These are phyloP conservation scores for Nomia melanderi DNA, from an alignment of 1,140 invertebrate genomes.

Conservation along the genomic window DNA sequence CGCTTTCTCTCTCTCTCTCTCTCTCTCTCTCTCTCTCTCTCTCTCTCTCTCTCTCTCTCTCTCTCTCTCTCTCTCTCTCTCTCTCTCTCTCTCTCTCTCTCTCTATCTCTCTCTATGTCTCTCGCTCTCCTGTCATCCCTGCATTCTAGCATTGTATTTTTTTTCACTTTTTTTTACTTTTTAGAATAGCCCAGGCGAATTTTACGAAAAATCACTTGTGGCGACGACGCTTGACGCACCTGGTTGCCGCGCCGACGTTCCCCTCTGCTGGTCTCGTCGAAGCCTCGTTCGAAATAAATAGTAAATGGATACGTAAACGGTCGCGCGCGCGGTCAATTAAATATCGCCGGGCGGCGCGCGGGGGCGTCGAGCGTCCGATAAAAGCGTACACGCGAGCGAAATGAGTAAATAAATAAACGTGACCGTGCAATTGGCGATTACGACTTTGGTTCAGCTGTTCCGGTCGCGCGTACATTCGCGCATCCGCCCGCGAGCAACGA, in stretches of 20 bases:
- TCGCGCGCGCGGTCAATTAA: background rate
- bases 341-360: background rate
- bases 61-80: too few species aligned
- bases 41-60: background rate
- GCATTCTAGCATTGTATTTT: background rate
- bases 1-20: too few species aligned
- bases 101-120: background rate
- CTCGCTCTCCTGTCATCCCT: too few species aligned
- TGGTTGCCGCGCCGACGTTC: background rate
- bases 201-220: slow-evolving; percentile 52
- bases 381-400: slow-evolving; percentile 42
- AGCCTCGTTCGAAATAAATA: slow-evolving; percentile 13
- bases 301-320: background rate
- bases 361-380: slow-evolving; percentile 15
- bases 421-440: slow-evolving; percentile 39
- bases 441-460: slow-evolving; percentile 37
- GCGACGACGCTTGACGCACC: background rate
- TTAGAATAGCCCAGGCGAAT: slow-evolving; percentile 32
- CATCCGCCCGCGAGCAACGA: slow-evolving; percentile 14
- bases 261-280: too few species aligned
- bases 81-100: too few species aligned
- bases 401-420: slow-evolving; percentile 42
- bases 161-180: too few species aligned
- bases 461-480: slow-evolving; percentile 3
- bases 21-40: background rate